Evolutionary conservation across 2,888 invertebrate genomes (phyloP), one percentile per base, ranked within the genome.

Genomic region (Cabera pusaria): DNA sequence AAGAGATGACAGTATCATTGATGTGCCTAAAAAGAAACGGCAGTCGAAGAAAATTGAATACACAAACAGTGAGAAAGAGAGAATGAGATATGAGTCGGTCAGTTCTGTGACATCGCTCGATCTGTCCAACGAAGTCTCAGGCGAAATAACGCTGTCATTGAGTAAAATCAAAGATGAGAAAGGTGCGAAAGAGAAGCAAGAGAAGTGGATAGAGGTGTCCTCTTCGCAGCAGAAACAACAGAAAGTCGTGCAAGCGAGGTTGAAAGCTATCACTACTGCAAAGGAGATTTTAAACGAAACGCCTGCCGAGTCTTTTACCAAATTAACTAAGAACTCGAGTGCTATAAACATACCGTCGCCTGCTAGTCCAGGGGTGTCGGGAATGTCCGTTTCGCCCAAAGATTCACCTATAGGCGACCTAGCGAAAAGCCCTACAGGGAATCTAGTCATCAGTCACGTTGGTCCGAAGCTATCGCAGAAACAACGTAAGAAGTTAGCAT

Each of bases 391-490:
- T 1, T 86, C 85, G 0, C 85, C 84, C 0, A 77, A 79, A 51
- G 78, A 77, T 14, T 70, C 70, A 1, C 63, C 71, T 0, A 34
- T 72, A 5, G 38, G 64, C 0, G 81, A 79, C 24, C 32, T 67
- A 10, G 59, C 70, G 1, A 69, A 67, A 41, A 74, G 72, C 36
- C 71, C 76, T 2, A 81, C 83, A 38, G 76, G 82, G 0, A 79
- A 71, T 33, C 43, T 89, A 2, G 56, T 79, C 6, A 81, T 89
- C 17, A 88, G 64, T 33, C 84, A 87, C 23, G 61, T 87, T 12
- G 89, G 88, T 6, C 84, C 88, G n/a, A 92, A 91, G 61, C 52
- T 93, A 3, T 93, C 93, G 0, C 93, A 93, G 56, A 93, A 93
- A 48, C 92, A 92, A 59, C 76, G 92, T 9, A 93, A 93, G 56